Conservation (phyloP, 2,797 vertebrate genomes). For the Argyrosomus regius region DNA sequence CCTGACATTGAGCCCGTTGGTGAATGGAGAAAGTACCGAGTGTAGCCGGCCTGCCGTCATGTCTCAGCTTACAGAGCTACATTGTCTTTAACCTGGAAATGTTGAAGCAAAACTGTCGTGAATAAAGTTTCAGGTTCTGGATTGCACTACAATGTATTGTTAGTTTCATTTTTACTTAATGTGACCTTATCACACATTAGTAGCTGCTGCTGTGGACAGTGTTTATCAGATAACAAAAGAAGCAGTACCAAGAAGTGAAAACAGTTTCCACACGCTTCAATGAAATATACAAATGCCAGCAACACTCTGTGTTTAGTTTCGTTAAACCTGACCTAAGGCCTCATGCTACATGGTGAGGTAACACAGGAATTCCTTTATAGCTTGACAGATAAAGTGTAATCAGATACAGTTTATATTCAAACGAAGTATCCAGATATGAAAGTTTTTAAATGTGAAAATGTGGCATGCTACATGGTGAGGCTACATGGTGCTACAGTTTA, state of each 20-base stretch:
- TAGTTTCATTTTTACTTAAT: not conserved
- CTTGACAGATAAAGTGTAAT: not conserved
- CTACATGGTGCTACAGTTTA: not conserved
- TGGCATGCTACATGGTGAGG: not conserved
- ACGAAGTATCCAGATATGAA: not conserved
- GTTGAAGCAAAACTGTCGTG: not conserved
- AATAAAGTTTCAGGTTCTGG: not conserved
- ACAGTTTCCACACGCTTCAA: slow-evolving; percentile 1
- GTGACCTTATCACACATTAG: not conserved
- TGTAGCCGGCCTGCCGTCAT: slow-evolving; percentile 36
- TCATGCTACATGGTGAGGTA: not conserved
- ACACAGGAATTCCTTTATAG: not conserved
- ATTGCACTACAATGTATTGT: not conserved
- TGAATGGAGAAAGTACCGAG: slow-evolving; percentile 64
- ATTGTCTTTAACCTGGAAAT: slow-evolving; percentile 7
- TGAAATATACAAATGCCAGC: not conserved
- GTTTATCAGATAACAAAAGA: not conserved
- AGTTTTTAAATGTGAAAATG: not conserved
- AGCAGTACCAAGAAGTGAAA: slow-evolving; percentile 41
- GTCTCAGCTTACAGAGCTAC: slow-evolving; percentile 12
- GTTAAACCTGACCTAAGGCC: not conserved
- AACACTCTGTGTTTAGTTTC: not conserved
- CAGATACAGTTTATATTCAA: not conserved
- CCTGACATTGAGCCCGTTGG: slow-evolving; percentile 66
- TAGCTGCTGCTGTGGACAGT: not conserved